Conservation (phyloP, 2,797 vertebrate species). For the Denticeps clupeoides region DNA sequence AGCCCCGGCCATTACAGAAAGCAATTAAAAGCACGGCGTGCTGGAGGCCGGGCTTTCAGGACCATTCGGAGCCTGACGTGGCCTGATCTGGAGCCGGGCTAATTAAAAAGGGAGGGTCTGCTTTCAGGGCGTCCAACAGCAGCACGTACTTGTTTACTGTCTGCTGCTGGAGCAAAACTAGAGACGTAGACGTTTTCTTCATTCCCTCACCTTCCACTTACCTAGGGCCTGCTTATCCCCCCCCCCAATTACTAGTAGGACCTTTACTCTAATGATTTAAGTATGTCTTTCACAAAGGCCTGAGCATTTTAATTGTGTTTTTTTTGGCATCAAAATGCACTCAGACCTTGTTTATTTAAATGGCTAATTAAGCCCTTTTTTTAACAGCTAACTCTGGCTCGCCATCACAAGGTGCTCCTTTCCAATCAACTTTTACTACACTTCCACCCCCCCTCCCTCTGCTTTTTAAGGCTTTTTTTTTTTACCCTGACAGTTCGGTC, state of each 20-base stretch:
- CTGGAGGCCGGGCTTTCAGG: slow-evolving; percentile 43
- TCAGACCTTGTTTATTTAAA: slow-evolving; percentile 34
- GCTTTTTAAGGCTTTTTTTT: background rate
- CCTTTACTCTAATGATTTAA: too few species aligned
- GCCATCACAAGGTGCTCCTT: slow-evolving; percentile 32
- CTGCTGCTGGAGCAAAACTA: background rate
- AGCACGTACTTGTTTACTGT: slow-evolving; percentile 14
- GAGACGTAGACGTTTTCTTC: background rate
- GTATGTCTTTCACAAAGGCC: background rate
- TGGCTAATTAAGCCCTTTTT: slow-evolving; percentile 29
- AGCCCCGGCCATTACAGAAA: slow-evolving; percentile 47
- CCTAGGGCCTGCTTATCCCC: too few species aligned
- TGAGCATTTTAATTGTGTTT: background rate
- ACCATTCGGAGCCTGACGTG: slow-evolving; percentile 36
- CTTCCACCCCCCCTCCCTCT: background rate
- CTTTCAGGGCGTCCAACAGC: slow-evolving; percentile 31
- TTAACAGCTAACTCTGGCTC: slow-evolving; percentile 30
- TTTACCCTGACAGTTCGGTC: slow-evolving; percentile 20
- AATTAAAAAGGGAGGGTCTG: slow-evolving; percentile 43
- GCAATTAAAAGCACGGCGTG: slow-evolving; percentile 49
- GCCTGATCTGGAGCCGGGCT: slow-evolving; percentile 50
- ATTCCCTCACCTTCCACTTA: background rate
- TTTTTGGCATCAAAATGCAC: slow-evolving; percentile 27
- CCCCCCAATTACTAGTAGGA: too few species aligned
- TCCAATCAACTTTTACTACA: slow-evolving; percentile 33